Percentiles rank a stretch among this genome's conserved stretches.
Evolutionary conservation across 2,113 vertebrate genomes (phyloP).

Genomic region (Cygnus buccinator): DNA sequence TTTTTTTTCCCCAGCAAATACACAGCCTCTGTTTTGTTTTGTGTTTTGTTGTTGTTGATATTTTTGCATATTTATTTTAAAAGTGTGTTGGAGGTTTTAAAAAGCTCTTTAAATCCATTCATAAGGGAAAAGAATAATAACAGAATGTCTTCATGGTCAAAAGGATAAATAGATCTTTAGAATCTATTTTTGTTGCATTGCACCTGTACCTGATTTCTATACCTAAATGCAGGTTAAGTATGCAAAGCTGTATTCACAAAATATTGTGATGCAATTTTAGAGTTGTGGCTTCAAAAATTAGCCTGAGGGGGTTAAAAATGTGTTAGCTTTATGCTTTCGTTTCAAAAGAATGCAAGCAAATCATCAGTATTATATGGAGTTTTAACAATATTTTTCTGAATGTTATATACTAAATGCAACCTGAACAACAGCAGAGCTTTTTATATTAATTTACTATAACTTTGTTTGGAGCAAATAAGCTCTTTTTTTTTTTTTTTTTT

Average conservation of each 20-base stretch:
- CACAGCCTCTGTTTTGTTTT: background rate
- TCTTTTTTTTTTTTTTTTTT: conserved; percentile 46
- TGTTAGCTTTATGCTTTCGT: background rate
- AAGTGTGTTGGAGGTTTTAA: background rate
- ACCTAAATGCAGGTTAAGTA: background rate
- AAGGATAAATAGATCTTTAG: background rate
- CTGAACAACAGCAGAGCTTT: background rate
- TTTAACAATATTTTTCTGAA: conserved; percentile 1
- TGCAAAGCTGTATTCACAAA: background rate
- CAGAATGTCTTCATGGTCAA: background rate
- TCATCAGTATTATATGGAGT: background rate
- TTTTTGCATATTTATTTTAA: background rate
- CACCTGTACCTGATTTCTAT: background rate
- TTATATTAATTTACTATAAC: background rate
- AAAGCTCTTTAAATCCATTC: background rate
- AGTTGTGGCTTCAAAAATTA: background rate
- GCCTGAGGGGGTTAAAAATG: background rate
- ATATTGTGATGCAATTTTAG: background rate
- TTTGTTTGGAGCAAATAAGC: conserved; percentile 1
- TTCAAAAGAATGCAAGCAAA: background rate
- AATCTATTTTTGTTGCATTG: background rate
- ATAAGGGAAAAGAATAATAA: background rate
- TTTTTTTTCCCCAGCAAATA: conserved; percentile 3
- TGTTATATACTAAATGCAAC: background rate
- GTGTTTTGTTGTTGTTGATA: background rate